Percentiles rank a stretch among this genome's conserved stretches.
These are phyloP conservation scores for Stenchaetothrips biformis DNA, from an alignment of 2,888 invertebrate species.

Conservation along the genomic window DNA sequence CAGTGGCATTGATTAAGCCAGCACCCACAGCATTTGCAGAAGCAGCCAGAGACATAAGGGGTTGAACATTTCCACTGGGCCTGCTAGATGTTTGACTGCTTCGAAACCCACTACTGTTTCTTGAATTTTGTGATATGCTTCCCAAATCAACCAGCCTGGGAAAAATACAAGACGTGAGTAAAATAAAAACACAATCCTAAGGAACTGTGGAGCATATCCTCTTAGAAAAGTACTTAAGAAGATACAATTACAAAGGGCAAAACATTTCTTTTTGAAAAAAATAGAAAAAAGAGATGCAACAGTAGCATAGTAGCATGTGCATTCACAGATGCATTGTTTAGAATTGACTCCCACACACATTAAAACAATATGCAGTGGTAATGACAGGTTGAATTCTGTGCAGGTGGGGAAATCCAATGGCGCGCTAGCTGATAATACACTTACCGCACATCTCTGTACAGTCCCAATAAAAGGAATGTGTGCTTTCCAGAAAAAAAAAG, in stretches of 20 bases:
- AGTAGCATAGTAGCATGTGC: too few relatives aligned
- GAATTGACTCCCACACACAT: too few relatives aligned
- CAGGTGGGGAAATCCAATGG: too few relatives aligned
- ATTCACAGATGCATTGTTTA: too few relatives aligned
- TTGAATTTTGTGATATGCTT: slow-evolving; percentile 46
- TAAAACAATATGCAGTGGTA: too few relatives aligned
- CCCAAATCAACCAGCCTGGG: slow-evolving; percentile 71
- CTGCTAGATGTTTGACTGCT: slow-evolving; percentile 39
- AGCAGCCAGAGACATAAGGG: slow-evolving; percentile 46
- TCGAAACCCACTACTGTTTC: slow-evolving; percentile 33
- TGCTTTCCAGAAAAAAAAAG: neutral
- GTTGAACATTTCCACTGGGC: slow-evolving; percentile 40
- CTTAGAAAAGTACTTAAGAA: neutral
- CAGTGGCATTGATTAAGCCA: neutral
- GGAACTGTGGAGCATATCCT: neutral
- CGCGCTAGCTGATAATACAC: neutral
- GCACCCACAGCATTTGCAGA: slow-evolving; percentile 44
- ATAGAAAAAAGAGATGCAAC: neutral
- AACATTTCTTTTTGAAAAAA: neutral
- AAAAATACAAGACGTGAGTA: slow-evolving; percentile 25
- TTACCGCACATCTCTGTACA: neutral
- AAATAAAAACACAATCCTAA: neutral
- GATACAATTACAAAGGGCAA: neutral
- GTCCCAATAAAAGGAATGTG: neutral
- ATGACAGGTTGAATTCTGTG: too few relatives aligned